Conservation (phyloP, 2,113 vertebrate species). For the Myotis davidii region DNA sequence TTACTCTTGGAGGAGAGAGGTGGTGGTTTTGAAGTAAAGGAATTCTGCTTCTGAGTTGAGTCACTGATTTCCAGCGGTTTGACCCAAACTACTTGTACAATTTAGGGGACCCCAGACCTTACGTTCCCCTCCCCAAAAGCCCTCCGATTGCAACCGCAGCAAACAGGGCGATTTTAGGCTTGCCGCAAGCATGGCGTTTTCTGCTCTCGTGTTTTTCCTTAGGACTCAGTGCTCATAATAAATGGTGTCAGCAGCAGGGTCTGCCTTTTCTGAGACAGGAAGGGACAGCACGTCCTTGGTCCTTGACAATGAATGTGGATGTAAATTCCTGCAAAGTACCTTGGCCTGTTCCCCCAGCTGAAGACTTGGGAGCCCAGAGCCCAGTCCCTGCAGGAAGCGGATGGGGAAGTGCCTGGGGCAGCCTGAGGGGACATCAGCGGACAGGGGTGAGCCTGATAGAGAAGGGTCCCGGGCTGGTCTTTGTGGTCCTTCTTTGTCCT, state of each 20-base stretch:
- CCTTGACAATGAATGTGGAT: fast-evolving
- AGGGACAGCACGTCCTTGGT: neutral
- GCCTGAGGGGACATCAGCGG: neutral
- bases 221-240: neutral
- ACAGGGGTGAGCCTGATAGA: neutral
- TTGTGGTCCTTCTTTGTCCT: neutral
- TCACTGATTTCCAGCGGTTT: neutral
- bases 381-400: neutral
- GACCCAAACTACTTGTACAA: neutral
- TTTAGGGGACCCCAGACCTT: neutral
- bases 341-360: neutral
- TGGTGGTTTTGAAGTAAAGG: neutral
- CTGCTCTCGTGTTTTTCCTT: neutral
- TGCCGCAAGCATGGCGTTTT: neutral
- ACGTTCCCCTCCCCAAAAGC: neutral
- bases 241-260: neutral
- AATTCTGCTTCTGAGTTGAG: neutral
- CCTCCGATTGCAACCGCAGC: fast-evolving
- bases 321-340: neutral
- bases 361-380: too few relatives aligned
- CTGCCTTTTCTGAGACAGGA: neutral
- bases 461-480: neutral
- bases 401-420: neutral
- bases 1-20: neutral
- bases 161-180: neutral